Evolutionary conservation across 2,797 vertebrate species (phyloP).

Genomic region (Darevskia mixta): DNA sequence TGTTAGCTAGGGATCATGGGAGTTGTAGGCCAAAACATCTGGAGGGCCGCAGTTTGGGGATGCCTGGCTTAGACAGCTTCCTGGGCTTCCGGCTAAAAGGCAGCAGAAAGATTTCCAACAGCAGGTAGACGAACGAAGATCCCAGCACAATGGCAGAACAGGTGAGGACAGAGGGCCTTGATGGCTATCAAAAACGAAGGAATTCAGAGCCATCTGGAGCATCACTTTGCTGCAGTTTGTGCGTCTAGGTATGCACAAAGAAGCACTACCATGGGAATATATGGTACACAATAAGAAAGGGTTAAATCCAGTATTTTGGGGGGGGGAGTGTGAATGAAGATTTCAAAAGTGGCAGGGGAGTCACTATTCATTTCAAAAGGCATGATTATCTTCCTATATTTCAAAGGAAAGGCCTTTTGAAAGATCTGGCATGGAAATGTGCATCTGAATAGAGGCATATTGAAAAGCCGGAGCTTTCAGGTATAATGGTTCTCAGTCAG

Average conservation of each 20-base stretch:
- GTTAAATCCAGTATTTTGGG: slow-evolving; percentile 66
- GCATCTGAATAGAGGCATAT: slow-evolving; percentile 69
- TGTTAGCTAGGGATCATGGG: no score
- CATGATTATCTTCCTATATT: slow-evolving; percentile 72
- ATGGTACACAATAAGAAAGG: slow-evolving; percentile 52
- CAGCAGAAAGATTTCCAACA: not conserved
- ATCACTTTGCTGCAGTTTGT: slow-evolving; percentile 28
- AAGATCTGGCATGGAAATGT: slow-evolving; percentile 70
- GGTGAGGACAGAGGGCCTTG: not conserved
- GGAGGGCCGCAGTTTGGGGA: no score
- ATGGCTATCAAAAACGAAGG: slow-evolving; percentile 18
- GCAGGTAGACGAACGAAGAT: not conserved
- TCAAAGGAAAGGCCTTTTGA: slow-evolving; percentile 73
- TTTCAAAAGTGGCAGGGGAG: slow-evolving; percentile 70
- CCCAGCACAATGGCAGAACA: not conserved
- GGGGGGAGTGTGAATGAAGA: slow-evolving; percentile 40
- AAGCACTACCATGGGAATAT: slow-evolving; percentile 22
- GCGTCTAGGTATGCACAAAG: slow-evolving; percentile 12
- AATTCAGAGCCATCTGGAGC: slow-evolving; percentile 51
- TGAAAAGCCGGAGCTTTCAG: slow-evolving; percentile 71
- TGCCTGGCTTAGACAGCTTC: not conserved
- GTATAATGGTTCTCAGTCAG: slow-evolving; percentile 63
- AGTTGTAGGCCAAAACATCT: no score
- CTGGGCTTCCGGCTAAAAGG: not conserved
- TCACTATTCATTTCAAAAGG: slow-evolving; percentile 74